Conservation (phyloP, 2,888 invertebrate species). For the Tupiocoris notatus region DNA sequence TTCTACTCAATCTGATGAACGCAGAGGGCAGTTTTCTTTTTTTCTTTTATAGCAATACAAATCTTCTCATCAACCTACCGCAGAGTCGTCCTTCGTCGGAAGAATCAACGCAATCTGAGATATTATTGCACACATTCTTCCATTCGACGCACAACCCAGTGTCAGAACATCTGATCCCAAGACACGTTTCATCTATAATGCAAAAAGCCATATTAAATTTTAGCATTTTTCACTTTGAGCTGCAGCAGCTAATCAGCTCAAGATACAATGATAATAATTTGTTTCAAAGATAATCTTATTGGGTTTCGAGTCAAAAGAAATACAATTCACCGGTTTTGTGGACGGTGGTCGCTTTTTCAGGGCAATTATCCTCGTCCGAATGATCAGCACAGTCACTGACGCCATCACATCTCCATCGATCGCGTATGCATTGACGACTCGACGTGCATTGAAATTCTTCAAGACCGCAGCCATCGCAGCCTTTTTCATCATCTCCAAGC, state of each 20-base stretch:
- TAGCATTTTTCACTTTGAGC: no score
- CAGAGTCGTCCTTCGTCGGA: slow-evolving; percentile 71
- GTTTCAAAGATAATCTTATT: neutral
- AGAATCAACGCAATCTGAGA: slow-evolving; percentile 65
- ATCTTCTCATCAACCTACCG: slow-evolving; percentile 53
- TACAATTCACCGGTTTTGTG: no score
- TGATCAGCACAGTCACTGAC: slow-evolving; percentile 68
- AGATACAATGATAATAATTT: no score
- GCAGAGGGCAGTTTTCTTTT: no score
- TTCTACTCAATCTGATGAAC: no score
- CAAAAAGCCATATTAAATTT: no score
- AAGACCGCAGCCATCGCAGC: slow-evolving; percentile 58
- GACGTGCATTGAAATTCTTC: slow-evolving; percentile 49
- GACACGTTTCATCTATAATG: slow-evolving; percentile 50
- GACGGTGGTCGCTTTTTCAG: slow-evolving; percentile 49
- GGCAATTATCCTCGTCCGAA: slow-evolving; percentile 64
- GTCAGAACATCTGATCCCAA: slow-evolving; percentile 57
- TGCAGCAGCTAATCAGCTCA: no score
- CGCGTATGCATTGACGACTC: slow-evolving; percentile 62
- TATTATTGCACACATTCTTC: slow-evolving; percentile 64
- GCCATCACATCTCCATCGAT: slow-evolving; percentile 62
- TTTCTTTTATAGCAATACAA: no score
- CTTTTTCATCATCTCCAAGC: slow-evolving; percentile 68
- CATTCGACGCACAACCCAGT: slow-evolving; percentile 67
- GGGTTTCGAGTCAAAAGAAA: neutral